A percentile compares a stretch with the other conserved stretches of the same genome.
These are phyloP conservation scores for Chironomus riparius DNA, from an alignment of 2,888 invertebrate genomes.

Conservation along the genomic window DNA sequence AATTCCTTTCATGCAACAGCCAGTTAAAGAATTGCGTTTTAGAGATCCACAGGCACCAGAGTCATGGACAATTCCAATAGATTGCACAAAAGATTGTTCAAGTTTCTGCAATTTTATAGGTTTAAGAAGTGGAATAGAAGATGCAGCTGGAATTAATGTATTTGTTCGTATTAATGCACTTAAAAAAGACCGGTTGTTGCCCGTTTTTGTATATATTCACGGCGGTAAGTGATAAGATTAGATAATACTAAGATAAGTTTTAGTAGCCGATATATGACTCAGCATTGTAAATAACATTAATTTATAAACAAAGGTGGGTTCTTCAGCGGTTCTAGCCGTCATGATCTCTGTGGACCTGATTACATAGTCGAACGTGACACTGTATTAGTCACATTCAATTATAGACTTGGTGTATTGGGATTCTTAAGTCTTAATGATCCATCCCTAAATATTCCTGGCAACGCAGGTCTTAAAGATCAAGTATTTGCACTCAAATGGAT, in stretches of 20 bases:
- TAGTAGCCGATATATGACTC: neutral
- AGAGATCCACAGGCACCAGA: neutral
- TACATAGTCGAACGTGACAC: neutral
- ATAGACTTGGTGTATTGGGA: constrained; percentile 9
- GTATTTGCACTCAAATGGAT: constrained; percentile 15
- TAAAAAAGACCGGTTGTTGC: neutral
- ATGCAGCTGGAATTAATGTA: constrained; percentile 4
- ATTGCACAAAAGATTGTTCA: neutral
- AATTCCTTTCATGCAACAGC: constrained; percentile 13
- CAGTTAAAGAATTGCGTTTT: neutral
- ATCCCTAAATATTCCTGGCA: neutral
- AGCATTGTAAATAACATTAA: neutral
- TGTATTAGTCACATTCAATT: constrained; percentile 5
- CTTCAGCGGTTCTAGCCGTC: neutral
- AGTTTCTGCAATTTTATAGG: neutral
- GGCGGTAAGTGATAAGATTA: neutral
- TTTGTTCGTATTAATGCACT: neutral
- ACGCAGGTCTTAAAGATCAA: constrained; percentile 12
- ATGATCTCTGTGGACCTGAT: neutral
- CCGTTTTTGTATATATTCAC: neutral
- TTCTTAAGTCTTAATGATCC: constrained; percentile 5
- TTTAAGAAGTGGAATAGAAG: neutral
- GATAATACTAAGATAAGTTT: neutral
- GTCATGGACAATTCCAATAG: neutral
- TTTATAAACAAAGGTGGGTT: neutral